Evolutionary conservation across 2,797 vertebrate species (phyloP).

Genomic region (Eulemur coronatus): DNA sequence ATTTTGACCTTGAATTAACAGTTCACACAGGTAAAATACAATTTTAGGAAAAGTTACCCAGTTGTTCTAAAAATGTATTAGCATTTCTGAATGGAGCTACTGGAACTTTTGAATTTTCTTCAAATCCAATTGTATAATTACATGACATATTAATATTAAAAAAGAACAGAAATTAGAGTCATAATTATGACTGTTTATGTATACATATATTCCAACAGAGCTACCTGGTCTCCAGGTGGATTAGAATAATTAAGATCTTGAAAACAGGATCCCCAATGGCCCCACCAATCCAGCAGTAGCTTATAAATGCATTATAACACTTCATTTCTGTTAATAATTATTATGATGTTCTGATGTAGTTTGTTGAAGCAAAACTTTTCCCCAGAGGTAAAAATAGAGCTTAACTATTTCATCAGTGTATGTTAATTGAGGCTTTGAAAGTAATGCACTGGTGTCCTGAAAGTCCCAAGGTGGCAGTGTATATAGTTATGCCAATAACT

Average conservation of each 20-base stretch:
- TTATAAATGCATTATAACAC: conserved; percentile 53
- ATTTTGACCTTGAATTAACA: conserved; percentile 19
- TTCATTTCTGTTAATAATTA: conserved; percentile 39
- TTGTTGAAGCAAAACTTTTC: conserved; percentile 24
- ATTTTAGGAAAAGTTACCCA: background rate
- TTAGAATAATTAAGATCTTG: conserved; percentile 68
- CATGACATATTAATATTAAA: background rate
- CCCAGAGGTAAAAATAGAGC: conserved; percentile 12
- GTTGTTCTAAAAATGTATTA: background rate
- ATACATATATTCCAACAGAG: conserved; percentile 57
- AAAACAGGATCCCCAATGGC: conserved; percentile 64
- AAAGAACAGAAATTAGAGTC: conserved; percentile 37
- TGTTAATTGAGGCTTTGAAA: background rate
- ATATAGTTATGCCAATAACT: background rate
- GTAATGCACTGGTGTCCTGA: background rate
- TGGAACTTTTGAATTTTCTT: background rate
- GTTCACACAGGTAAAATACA: background rate
- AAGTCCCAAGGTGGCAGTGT: background rate
- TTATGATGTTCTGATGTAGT: background rate
- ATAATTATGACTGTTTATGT: conserved; percentile 60
- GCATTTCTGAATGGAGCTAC: background rate
- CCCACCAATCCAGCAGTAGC: conserved; percentile 57
- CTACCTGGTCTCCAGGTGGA: conserved; percentile 62
- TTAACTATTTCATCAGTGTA: background rate
- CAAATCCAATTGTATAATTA: background rate